Percentiles rank a stretch among this genome's conserved stretches.
These are phyloP conservation scores for Hedychridium roseum DNA, from an alignment of 2,888 invertebrate species.

Conservation along the genomic window DNA sequence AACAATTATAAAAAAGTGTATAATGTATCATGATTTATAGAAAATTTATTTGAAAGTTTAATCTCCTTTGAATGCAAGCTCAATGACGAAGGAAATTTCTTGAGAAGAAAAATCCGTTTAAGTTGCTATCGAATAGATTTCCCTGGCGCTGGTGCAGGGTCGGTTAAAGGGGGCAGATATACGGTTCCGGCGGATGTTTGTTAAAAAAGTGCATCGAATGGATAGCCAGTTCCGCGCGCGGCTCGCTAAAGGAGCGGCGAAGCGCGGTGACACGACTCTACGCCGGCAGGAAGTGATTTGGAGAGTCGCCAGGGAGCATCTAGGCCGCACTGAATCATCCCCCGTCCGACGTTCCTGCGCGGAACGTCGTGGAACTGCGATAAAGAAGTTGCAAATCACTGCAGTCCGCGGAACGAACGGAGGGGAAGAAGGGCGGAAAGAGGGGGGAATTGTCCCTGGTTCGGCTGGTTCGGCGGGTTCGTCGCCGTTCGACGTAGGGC, in stretches of 20 bases:
- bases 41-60: no score
- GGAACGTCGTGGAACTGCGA: slow-evolving; percentile 41
- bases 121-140: no score
- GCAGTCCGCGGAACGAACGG: slow-evolving; percentile 3
- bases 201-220: no score
- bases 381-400: slow-evolving; percentile 54
- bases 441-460: not conserved
- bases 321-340: slow-evolving; percentile 52
- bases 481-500: not conserved
- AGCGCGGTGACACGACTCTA: slow-evolving; percentile 29
- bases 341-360: slow-evolving; percentile 11
- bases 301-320: slow-evolving; percentile 54
- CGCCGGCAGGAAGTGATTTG: slow-evolving; percentile 55
- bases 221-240: slow-evolving; percentile 18
- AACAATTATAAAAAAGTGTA: no score
- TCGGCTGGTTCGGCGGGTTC: not conserved
- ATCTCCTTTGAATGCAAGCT: no score
- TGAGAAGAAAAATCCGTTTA: no score
- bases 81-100: no score
- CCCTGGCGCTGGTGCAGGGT: no score
- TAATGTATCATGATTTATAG: no score
- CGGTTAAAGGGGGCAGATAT: no score
- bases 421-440: not conserved
- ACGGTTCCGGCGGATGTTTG: no score
- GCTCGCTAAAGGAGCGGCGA: no score